Percentiles rank a stretch among this genome's conserved stretches.
Conservation (phyloP, 2,797 vertebrate genomes). For the Tachyglossus aculeatus region DNA sequence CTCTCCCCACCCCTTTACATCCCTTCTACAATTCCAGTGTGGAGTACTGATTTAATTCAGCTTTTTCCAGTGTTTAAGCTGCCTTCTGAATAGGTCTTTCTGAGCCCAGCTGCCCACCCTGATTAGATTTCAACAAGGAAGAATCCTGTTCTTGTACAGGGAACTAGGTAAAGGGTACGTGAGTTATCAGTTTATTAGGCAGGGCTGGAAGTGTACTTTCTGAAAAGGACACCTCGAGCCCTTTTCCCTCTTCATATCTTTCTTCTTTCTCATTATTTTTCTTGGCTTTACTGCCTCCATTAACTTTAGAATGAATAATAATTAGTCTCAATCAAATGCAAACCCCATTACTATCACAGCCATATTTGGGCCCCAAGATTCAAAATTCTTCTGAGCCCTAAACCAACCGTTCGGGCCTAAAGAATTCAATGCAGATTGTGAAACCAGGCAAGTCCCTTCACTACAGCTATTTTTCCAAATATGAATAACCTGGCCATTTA, state of each 20-base stretch:
- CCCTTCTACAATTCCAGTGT: neutral
- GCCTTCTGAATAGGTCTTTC: conserved; percentile 4
- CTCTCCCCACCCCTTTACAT: neutral
- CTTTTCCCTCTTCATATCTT: neutral
- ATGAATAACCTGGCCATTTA: neutral
- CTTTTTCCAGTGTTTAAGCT: neutral
- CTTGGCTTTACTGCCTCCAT: neutral
- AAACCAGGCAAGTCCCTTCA: neutral
- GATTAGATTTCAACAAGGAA: conserved; percentile 6
- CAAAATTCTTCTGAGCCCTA: neutral
- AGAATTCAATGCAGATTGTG: neutral
- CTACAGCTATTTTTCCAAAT: neutral
- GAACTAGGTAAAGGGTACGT: neutral
- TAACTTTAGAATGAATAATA: neutral
- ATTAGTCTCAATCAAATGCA: neutral
- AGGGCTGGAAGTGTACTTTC: too few relatives aligned
- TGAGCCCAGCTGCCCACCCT: neutral
- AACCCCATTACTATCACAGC: neutral
- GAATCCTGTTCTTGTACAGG: neutral
- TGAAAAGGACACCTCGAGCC: neutral
- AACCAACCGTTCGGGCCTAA: neutral
- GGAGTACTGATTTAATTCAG: neutral
- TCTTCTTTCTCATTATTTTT: neutral
- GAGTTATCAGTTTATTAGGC: neutral
- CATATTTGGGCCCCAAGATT: neutral